phyloP scores from a whole-genome alignment of 2,888 invertebrate species.

The Zaprionus lineosus region DNA sequence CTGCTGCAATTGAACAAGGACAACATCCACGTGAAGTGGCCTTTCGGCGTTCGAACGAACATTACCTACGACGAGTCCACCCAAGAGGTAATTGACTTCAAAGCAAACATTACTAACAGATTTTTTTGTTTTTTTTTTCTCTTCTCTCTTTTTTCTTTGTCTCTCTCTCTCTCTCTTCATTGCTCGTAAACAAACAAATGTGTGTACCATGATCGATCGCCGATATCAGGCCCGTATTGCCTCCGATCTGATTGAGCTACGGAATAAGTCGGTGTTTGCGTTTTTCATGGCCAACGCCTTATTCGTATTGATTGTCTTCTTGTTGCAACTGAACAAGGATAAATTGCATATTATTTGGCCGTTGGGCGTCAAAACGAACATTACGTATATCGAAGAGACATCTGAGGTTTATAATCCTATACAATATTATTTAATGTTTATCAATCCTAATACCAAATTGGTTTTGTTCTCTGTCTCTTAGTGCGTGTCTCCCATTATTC shows the following conservation, averaged over 20 bases:
- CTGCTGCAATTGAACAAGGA: constrained; percentile 99
- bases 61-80: constrained; percentile 94
- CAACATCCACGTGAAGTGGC: constrained; percentile 97
- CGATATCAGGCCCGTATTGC: constrained; percentile 90
- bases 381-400: constrained; percentile 95
- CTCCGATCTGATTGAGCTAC: constrained; percentile 94
- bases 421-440: constrained; percentile 31
- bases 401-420: constrained; percentile 88
- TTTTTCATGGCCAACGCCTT: constrained; percentile 99
- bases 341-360: constrained; percentile 99
- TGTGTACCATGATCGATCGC: constrained; percentile 9
- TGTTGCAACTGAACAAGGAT: constrained; percentile 99
- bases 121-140: constrained; percentile 67
- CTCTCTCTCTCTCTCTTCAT: constrained; percentile 54
- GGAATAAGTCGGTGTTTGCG: constrained; percentile 98
- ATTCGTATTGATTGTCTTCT: constrained; percentile 99
- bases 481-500: constrained; percentile 40
- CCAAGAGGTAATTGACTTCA: constrained; percentile 94
- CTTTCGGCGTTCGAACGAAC: constrained; percentile 96
- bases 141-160: constrained; percentile 68
- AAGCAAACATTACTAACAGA: constrained; percentile 83
- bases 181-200: constrained; percentile 12
- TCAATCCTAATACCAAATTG: constrained; percentile 42
- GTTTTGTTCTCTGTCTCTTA: constrained; percentile 61
- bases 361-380: constrained; percentile 96